Base-by-base conservation (phyloP, 2,797 vertebrate species). In the Thaleichthys pacificus region DNA sequence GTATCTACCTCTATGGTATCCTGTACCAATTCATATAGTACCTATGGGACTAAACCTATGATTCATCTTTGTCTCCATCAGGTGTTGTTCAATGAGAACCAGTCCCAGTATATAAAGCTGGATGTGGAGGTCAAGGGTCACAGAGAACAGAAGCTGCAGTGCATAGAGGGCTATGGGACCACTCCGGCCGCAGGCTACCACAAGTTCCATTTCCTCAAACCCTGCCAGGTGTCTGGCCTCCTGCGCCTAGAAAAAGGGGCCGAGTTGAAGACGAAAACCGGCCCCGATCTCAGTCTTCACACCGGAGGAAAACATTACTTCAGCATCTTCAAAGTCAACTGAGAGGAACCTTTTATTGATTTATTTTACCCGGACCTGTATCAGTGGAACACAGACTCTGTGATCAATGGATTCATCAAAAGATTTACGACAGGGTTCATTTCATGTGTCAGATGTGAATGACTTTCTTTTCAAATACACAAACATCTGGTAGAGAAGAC, bases 151-250 rank as follows among this genome's bases (percentile, higher is more conserved):
- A 90, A 88, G 83, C 88, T 97, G 79, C 94, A 95, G 81, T 97
- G 96, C 87, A 91, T 96, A 77, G 95, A 97, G 84, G 95, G 96
- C 22, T 95, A 96, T 42, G 94, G 95, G 0, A 94, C 96, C 61
- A 96, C 95, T 0, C 95, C 93, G 1, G 92, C 93, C 0, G 93
- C 84, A 0, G 90, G 92, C 24, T 93, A 94, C 1, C 92, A 94
- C 78, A 87, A 82, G 0, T 95, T 93, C 77, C 93, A 94, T 88
- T 94, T 94, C 77, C 89, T 96, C 32, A 94, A 94, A 69, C 93
- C 95, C 4, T 97, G 96, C 88, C 95, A 96, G 71, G 95, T 97
- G 79, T 96, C 95, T 0, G 96, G 96, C 65, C 93, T 97, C n/a
- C 78, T 97, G 80, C 89, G 89, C 3, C 90, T 97, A 54, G 86